phyloP scores from a whole-genome alignment of 37 sponge, comb jelly and placozoan species.

The Hexactinellida sp. region DNA sequence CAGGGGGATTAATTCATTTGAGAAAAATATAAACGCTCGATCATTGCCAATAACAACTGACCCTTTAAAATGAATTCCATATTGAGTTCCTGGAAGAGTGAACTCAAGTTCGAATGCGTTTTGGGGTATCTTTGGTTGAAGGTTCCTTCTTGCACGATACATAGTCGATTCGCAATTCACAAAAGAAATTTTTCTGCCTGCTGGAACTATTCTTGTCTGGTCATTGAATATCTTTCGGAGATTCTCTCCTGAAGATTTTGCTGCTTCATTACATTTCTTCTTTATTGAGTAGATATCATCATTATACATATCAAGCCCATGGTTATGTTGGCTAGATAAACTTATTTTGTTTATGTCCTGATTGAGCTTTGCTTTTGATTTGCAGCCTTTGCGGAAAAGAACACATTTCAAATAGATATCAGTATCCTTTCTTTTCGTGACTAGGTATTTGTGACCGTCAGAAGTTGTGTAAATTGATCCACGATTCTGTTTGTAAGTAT shows the following conservation, averaged over 20 bases:
- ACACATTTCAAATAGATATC: not conserved
- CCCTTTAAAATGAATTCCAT: not conserved
- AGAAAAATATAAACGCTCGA: not conserved
- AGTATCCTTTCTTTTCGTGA: not conserved
- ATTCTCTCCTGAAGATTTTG: not conserved
- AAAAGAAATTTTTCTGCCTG: not conserved
- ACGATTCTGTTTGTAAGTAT: not conserved
- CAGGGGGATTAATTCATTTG: not conserved
- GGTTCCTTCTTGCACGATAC: slow-evolving; percentile 3
- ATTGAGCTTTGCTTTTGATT: not conserved
- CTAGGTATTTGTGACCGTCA: not conserved
- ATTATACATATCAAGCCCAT: not conserved
- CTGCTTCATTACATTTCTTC: not conserved
- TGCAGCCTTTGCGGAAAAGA: not conserved
- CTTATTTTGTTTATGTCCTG: not conserved
- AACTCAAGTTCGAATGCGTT: not conserved
- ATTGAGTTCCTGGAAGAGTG: not conserved
- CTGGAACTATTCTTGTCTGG: not conserved
- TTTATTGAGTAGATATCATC: not conserved
- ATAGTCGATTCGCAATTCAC: slow-evolving; percentile 3
- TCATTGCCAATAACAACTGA: not conserved
- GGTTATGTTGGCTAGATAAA: not conserved
- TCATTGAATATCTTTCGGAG: slow-evolving; percentile 4
- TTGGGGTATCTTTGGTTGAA: not conserved
- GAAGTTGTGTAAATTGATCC: not conserved